Conservation (phyloP, 2,888 invertebrate genomes). For the Ctena decussata region DNA sequence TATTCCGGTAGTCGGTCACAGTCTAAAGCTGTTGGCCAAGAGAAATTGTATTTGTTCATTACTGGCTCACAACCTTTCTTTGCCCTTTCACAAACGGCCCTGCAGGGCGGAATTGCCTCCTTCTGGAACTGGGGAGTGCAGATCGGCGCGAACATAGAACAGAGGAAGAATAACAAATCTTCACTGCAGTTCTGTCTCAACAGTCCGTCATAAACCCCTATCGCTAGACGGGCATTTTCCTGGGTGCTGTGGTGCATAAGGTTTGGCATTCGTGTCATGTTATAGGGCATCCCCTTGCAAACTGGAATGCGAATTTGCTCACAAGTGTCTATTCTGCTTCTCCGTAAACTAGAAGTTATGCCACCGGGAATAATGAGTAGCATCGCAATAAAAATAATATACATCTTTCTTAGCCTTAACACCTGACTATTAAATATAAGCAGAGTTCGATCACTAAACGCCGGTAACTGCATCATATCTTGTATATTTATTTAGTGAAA, state of each 20-base stretch:
- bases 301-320: constrained; percentile 81
- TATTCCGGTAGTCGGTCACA: constrained; percentile 81
- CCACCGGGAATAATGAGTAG: not conserved
- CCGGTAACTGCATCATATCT: too few relatives aligned
- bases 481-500: too few relatives aligned
- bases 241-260: constrained; percentile 83
- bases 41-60: constrained; percentile 80
- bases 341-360: not conserved
- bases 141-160: constrained; percentile 84
- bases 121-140: constrained; percentile 81
- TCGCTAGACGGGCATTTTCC: constrained; percentile 80
- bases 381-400: not conserved
- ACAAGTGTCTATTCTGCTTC: constrained; percentile 73
- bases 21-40: constrained; percentile 82
- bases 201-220: constrained; percentile 80
- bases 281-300: constrained; percentile 83
- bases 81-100: constrained; percentile 81
- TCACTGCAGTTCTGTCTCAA: constrained; percentile 81
- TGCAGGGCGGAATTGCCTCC: constrained; percentile 82
- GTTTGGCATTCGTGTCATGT: constrained; percentile 85
- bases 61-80: constrained; percentile 81
- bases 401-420: not conserved
- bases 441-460: too few relatives aligned
- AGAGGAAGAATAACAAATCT: constrained; percentile 81
- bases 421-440: not conserved